Evolutionary conservation across 2,797 vertebrate species (phyloP), one percentile per base, ranked within the genome.

Genomic region (Tachyglossus aculeatus): DNA sequence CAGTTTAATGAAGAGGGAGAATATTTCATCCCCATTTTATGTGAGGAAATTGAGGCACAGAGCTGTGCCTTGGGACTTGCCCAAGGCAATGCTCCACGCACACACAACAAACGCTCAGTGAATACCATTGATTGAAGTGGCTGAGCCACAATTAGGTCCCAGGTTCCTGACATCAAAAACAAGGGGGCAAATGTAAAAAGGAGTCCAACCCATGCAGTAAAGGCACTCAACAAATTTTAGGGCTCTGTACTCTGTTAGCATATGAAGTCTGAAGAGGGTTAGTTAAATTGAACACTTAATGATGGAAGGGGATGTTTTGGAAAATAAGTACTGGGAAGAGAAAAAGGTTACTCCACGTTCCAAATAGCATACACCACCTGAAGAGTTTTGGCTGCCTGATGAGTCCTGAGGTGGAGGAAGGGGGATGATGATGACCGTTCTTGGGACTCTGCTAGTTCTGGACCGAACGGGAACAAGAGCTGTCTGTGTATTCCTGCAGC

Each of bases 251-350:
- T 48, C 36, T 48, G 19, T 16, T 24, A n/a, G 12, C 16, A 25
- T n/a, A 19, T 40, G 27, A 52, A 18, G 25, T 2, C 31, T 21
- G 21, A 2, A n/a, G 44, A n/a, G n/a, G n/a, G n/a, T n/a, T n/a
- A n/a, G 32, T 48, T 38, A 24, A 40, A 27, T 19, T 45, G 56
- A 56, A 14, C 21, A 21, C 60, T 59, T 59, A 34, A 25, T 19
- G 63, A 22, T 21, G 52, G 16, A 4, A 57, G 44, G 69, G 19
- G 19, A 19, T 27, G 33, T 54, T 69, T 53, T 55, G 60, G 64
- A 61, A 74, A 54, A 50, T 54, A 37, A 52, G 10, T 18, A 3
- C 63, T 60, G 54, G 50, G 58, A 51, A 32, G 19, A 44, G 55
- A 48, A 56, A 38, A 51, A 47, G 57, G 27, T 33, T 19, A 15